Evolutionary conservation across 2,888 invertebrate species (phyloP).

Genomic region (Zele albiditarsus): DNA sequence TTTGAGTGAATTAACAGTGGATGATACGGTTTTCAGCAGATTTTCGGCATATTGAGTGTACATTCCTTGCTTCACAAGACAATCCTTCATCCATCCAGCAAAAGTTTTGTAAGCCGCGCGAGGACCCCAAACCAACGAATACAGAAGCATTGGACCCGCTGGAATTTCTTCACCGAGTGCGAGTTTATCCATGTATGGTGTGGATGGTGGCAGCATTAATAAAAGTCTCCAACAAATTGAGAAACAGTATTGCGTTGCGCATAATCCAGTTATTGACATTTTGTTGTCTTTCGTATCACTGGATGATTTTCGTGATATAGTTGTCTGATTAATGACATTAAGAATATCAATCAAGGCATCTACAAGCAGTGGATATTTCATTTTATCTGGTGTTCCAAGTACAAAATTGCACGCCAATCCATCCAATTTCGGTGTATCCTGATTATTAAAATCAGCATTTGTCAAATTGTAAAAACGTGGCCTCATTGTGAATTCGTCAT

Average conservation of each 20-base stretch:
- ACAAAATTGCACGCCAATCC: slow-evolving; percentile 95
- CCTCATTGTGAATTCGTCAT: slow-evolving; percentile 82
- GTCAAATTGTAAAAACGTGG: slow-evolving; percentile 95
- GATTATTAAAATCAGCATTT: slow-evolving; percentile 81
- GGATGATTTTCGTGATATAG: slow-evolving; percentile 59
- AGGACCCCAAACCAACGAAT: slow-evolving; percentile 93
- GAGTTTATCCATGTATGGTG: slow-evolving; percentile 87
- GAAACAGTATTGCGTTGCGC: slow-evolving; percentile 93
- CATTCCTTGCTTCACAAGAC: slow-evolving; percentile 92
- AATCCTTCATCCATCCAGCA: slow-evolving; percentile 93
- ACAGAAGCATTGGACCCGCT: slow-evolving; percentile 82
- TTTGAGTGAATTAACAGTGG: slow-evolving; percentile 79
- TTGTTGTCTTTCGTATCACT: slow-evolving; percentile 65
- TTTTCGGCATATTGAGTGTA: slow-evolving; percentile 85
- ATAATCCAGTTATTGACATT: slow-evolving; percentile 78
- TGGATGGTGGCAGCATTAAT: slow-evolving; percentile 91
- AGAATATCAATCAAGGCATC: slow-evolving; percentile 90
- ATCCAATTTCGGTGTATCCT: slow-evolving; percentile 94
- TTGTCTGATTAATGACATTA: slow-evolving; percentile 83
- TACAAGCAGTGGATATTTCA: slow-evolving; percentile 89
- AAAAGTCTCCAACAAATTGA: slow-evolving; percentile 89
- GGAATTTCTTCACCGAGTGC: slow-evolving; percentile 80
- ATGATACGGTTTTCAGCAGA: slow-evolving; percentile 81
- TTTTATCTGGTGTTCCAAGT: slow-evolving; percentile 91
- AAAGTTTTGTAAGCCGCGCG: slow-evolving; percentile 88